Percentiles rank a stretch among this genome's conserved stretches.
phyloP scores from a whole-genome alignment of 2,113 vertebrate genomes.

The Bostrychus sinensis region DNA sequence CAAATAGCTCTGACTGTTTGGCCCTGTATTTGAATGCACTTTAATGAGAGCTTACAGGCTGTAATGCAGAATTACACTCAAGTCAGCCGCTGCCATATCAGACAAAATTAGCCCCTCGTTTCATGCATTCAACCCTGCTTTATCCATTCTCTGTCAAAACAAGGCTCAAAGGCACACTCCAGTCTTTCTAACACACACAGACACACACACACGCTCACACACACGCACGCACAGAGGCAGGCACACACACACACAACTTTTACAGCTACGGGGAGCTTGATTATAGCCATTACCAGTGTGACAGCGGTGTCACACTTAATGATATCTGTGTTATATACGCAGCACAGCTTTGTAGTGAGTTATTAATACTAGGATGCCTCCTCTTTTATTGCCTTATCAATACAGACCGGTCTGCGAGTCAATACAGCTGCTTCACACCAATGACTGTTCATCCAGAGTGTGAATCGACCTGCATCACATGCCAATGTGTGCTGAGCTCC shows the following conservation, averaged over 20 bases:
- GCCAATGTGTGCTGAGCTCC: background rate
- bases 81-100: constrained; percentile 45
- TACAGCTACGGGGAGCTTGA: constrained; percentile 60
- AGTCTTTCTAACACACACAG: constrained; percentile 18
- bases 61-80: constrained; percentile 43
- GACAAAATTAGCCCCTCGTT: constrained; percentile 47
- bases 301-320: constrained; percentile 66
- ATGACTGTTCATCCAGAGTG: constrained; percentile 54
- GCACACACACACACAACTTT: constrained; percentile 34
- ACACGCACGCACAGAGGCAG: no score
- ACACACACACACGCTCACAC: constrained; percentile 26
- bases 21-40: constrained; percentile 19
- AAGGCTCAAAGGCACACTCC: constrained; percentile 37
- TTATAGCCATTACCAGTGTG: constrained; percentile 71
- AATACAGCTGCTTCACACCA: constrained; percentile 55
- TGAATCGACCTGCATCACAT: constrained; percentile 41
- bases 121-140: constrained; percentile 36
- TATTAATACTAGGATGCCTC: constrained; percentile 59
- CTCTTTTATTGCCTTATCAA: constrained; percentile 67
- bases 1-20: constrained; percentile 14
- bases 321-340: constrained; percentile 67
- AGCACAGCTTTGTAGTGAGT: constrained; percentile 57
- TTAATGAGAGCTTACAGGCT: constrained; percentile 38
- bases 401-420: constrained; percentile 48
- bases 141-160: constrained; percentile 57